phyloP scores from a whole-genome alignment of 2,888 invertebrate species.

The Scotopteryx bipunctaria region DNA sequence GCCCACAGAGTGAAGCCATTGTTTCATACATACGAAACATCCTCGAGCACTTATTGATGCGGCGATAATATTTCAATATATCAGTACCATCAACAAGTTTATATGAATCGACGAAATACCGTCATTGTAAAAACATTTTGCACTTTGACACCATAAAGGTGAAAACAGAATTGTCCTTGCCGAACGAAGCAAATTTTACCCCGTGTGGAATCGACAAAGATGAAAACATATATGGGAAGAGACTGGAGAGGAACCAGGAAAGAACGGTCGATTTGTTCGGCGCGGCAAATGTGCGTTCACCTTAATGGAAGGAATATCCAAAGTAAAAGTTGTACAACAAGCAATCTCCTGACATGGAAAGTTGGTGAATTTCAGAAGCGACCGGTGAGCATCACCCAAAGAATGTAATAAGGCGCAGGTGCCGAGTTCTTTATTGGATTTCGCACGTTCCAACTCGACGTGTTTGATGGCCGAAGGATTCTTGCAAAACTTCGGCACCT shows the following conservation, averaged over 20 bases:
- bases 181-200: no score
- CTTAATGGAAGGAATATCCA: constrained; percentile 75
- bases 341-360: constrained; percentile 75
- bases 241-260: no score
- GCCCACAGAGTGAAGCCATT: constrained; percentile 75
- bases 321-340: constrained; percentile 77
- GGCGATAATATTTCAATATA: constrained; percentile 26
- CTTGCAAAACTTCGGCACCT: constrained; percentile 74
- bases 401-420: constrained; percentile 83
- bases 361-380: constrained; percentile 70
- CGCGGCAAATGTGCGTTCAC: constrained; percentile 59
- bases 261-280: no score
- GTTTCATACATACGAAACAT: constrained; percentile 64
- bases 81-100: constrained; percentile 12
- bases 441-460: constrained; percentile 78
- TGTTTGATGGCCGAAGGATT: constrained; percentile 80
- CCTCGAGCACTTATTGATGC: constrained; percentile 52
- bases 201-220: no score
- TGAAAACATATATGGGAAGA: no score
- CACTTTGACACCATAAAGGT: no score
- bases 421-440: constrained; percentile 82
- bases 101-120: constrained; percentile 44
- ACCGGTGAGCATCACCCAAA: constrained; percentile 71
- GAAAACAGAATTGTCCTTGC: no score
- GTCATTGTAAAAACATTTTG: constrained; percentile 65